phyloP scores from a whole-genome alignment of 2,888 invertebrate species.

The Tiliacea citrago region DNA sequence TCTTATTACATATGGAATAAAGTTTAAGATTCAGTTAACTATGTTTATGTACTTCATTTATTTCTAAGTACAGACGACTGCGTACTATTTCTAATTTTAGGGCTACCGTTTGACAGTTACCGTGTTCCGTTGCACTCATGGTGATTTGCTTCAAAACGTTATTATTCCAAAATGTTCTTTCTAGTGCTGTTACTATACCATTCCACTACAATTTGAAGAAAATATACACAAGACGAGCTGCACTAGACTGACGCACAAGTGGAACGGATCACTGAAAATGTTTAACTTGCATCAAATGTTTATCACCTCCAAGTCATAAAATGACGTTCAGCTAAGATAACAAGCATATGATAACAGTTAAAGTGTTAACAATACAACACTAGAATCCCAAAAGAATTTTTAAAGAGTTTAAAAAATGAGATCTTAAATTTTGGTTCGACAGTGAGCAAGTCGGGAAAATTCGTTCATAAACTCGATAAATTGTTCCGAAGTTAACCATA shows the following conservation, averaged over 20 bases:
- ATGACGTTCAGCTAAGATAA: constrained; percentile 55
- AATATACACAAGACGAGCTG: constrained; percentile 35
- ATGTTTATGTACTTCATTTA: constrained; percentile 87
- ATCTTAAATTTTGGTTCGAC: constrained; percentile 88
- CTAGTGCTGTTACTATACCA: constrained; percentile 43
- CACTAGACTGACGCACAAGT: constrained; percentile 55
- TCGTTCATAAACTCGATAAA: constrained; percentile 83
- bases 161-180: constrained; percentile 41
- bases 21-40: constrained; percentile 84
- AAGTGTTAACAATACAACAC: constrained; percentile 58
- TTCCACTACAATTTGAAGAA: constrained; percentile 29
- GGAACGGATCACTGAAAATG: constrained; percentile 62
- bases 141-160: constrained; percentile 42
- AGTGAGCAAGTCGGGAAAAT: constrained; percentile 85
- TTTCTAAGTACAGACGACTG: constrained; percentile 80
- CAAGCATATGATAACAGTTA: constrained; percentile 59
- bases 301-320: constrained; percentile 49
- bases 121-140: constrained; percentile 70
- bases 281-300: constrained; percentile 59
- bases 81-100: constrained; percentile 73
- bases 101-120: constrained; percentile 64
- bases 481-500: constrained; percentile 77
- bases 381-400: constrained; percentile 58
- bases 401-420: constrained; percentile 80
- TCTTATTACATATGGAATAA: constrained; percentile 86